Base-by-base conservation (phyloP, 2,888 invertebrate genomes). In the Prosopocoilus inquinatus region DNA sequence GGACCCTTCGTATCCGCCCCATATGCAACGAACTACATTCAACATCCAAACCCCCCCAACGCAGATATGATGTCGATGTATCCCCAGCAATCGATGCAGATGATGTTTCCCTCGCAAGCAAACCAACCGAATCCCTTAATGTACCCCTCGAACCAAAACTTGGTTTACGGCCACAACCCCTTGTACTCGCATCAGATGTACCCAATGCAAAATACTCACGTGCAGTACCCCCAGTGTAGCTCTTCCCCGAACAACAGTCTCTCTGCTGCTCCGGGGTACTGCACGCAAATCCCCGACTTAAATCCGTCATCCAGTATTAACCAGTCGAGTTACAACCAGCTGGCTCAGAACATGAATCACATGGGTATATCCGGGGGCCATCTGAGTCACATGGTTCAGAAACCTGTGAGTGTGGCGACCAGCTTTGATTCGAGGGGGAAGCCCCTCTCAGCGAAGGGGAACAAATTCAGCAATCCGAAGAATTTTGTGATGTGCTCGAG, bases 401-500 rank as follows among this genome's bases (percentile, higher is more conserved):
- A 55, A 43, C 52, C 54, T 9, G 45, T 58, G 16, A 44, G 56
- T 7, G 58, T n/a, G n/a, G n/a, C n/a, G n/a, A n/a, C n/a, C n/a
- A n/a, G 60, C 16, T 61, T 59, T 41, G 63, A 64, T 12, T 33
- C 60, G 9, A 61, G 63, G 43, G 53, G 53, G 20, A 68, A 67
- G 46, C 57, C 47, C 34, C 55, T 56, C 38, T 60, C 64, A 39
- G 63, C 67, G 34, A 68, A 66, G 48, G 63, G 64, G 28, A 62
- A 61, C 53, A 66, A 65, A 49, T 64, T 62, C 50, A 61, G 58
- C 46, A 60, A 53, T 28, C 60, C 65, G 1, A 72, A 69, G 52
- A 66, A 61, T 34, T 65, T 67, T 57, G 50, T 36, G 36, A 36
- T 55, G 9, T 64, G 69, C 53, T 76, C 76, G 20, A 75, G 75